These are phyloP conservation scores for Cephus rjabovi DNA, from an alignment of 2,888 invertebrate genomes.

Conservation along the genomic window DNA sequence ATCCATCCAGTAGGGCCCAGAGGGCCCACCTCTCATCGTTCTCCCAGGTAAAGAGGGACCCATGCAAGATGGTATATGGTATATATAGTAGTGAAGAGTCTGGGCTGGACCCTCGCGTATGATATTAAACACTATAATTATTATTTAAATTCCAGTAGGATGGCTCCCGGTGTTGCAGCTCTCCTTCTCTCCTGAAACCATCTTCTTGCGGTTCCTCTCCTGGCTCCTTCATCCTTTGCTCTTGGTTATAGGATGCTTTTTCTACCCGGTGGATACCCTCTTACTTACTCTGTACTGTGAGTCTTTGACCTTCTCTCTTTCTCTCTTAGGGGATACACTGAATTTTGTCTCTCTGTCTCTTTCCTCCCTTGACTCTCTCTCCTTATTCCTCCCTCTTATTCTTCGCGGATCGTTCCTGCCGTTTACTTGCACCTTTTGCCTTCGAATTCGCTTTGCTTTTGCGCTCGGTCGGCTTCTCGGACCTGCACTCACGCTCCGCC, in stretches of 20 bases:
- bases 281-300: slow-evolving; percentile 9
- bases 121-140: slow-evolving; percentile 66
- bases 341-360: not conserved
- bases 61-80: too few species aligned
- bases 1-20: too few species aligned
- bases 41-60: slow-evolving; percentile 16
- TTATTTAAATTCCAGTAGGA: slow-evolving; percentile 66
- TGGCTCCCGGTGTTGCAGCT: slow-evolving; percentile 64
- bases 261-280: slow-evolving; percentile 13
- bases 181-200: slow-evolving; percentile 28
- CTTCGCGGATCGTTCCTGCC: slow-evolving; percentile 36
- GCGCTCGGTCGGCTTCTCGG: slow-evolving; percentile 24
- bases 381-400: slow-evolving; percentile 37
- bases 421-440: slow-evolving; percentile 53
- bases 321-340: slow-evolving; percentile 18
- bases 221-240: not conserved
- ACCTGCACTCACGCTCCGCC: slow-evolving; percentile 44
- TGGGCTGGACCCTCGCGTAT: slow-evolving; percentile 46
- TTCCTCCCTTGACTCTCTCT: slow-evolving; percentile 15
- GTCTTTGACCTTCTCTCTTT: not conserved
- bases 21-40: slow-evolving; percentile 7
- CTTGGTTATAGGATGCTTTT: slow-evolving; percentile 17
- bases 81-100: slow-evolving; percentile 22
- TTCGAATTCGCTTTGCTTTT: slow-evolving; percentile 60
- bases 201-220: slow-evolving; percentile 1